Evolutionary conservation across 2,113 vertebrate genomes (phyloP).

Genomic region (Lontra canadensis): DNA sequence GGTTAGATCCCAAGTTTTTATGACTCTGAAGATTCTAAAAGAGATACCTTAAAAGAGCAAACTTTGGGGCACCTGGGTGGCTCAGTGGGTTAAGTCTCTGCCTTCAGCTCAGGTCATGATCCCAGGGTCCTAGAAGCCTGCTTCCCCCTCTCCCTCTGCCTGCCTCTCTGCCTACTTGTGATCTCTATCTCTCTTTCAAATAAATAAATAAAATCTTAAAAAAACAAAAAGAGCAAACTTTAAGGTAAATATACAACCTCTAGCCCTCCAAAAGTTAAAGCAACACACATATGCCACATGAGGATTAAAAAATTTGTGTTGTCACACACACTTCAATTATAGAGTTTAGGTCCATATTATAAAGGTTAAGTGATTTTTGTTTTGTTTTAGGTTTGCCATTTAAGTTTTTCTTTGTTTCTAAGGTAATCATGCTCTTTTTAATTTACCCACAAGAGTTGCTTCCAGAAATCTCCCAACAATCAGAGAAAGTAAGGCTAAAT

Average conservation of each 20-base stretch:
- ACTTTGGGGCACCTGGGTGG: too few species aligned
- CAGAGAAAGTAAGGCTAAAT: slow-evolving; percentile 4
- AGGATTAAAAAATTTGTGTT: background rate
- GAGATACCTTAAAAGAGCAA: background rate
- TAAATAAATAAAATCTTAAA: too few species aligned
- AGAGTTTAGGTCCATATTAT: background rate
- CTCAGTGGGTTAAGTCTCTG: too few species aligned
- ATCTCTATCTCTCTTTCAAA: too few species aligned
- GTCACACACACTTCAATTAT: background rate
- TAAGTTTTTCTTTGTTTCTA: slow-evolving; percentile 31
- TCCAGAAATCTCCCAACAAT: background rate
- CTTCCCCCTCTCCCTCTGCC: too few species aligned
- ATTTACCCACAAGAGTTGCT: slow-evolving; percentile 43
- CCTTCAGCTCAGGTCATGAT: too few species aligned
- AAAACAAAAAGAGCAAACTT: background rate
- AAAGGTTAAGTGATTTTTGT: background rate
- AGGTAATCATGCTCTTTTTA: slow-evolving; percentile 30
- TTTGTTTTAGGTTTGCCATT: slow-evolving; percentile 2
- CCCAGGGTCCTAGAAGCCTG: too few species aligned
- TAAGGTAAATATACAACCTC: background rate
- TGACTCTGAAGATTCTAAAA: background rate
- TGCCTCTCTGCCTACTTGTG: too few species aligned
- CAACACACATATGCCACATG: background rate
- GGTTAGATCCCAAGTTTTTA: background rate
- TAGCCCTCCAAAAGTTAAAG: slow-evolving; percentile 12